Base-by-base conservation (phyloP, 1,140 invertebrate species). In the Tetragnatha versicolor region DNA sequence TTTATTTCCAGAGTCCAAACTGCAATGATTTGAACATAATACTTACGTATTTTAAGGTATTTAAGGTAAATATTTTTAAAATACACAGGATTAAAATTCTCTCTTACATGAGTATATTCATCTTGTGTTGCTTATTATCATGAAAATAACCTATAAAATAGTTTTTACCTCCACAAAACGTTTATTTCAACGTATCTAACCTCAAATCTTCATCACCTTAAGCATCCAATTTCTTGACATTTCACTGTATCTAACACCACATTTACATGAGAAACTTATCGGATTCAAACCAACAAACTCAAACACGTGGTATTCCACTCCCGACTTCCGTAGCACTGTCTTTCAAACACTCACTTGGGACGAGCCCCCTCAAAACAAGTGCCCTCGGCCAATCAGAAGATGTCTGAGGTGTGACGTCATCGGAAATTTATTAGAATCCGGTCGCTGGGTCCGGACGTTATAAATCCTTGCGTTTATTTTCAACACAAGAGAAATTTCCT, bases 401-500 rank as follows among this genome's bases (percentile, higher is more conserved):
- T 20, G 20, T 42, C 69, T 37, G 20, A 60, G 58, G 60, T 9
- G 69, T 73, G 69, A 73, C 69, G 69, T 73, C 69, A 73, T 37
- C 1, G 12, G 33, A 1, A 39, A 39, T 27, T 53, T 73, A 73
- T 73, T 73, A 60, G 49, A 25, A 73, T 73, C 69, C 69, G 69
- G 51, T 45, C 51, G 22, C 25, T 45, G 31, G 42, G 35, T 31
- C 69, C 69, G 69, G 69, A 73, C 47, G 39, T 47, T 73, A 51
- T 73, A 51, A 60, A 73, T 73, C 69, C 69, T 20, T 3, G n/a
- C 33, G 25, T 63, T 63, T 22, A 27, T 63, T 22, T 39, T 39
- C 60, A 37, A 37, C n/a, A 27, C 37, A 51, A 53, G 35, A 39
- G 55, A 73, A 73, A 73, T 73, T 73, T 73, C 69, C 69, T 73